phyloP scores from a whole-genome alignment of 2,888 invertebrate genomes.

The Drosophila anomelani region DNA sequence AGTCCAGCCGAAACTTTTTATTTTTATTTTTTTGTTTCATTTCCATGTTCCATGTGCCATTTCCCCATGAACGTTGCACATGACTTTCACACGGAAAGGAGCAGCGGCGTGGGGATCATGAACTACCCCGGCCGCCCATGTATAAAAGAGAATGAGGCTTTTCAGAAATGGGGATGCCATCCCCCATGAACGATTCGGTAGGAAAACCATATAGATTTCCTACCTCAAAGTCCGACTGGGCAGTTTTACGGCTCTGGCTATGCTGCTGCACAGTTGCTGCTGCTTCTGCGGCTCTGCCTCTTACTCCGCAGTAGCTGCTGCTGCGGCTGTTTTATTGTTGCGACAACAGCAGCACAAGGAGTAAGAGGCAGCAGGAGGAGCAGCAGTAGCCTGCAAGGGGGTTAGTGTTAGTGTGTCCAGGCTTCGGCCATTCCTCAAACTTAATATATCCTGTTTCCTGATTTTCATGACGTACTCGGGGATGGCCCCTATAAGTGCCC shows the following conservation, averaged over 20 bases:
- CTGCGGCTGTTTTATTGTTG: slow-evolving; percentile 55
- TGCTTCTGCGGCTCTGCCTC: slow-evolving; percentile 10
- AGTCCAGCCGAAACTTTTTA: too few species aligned
- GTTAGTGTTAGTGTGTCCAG: slow-evolving; percentile 54
- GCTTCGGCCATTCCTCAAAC: slow-evolving; percentile 71
- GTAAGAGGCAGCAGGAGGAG: slow-evolving; percentile 28
- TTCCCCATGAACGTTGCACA: too few species aligned
- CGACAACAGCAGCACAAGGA: slow-evolving; percentile 43
- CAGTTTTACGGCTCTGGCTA: slow-evolving; percentile 65
- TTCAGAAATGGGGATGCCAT: too few species aligned
- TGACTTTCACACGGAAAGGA: too few species aligned
- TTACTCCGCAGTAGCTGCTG: slow-evolving; percentile 38
- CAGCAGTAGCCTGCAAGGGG: slow-evolving; percentile 49
- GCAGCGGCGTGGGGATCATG: too few species aligned
- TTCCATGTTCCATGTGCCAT: too few species aligned
- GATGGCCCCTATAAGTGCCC: slow-evolving; percentile 58
- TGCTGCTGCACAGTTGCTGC: slow-evolving; percentile 35
- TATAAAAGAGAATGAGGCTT: too few species aligned
- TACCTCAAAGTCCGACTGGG: too few species aligned
- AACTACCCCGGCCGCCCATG: too few species aligned
- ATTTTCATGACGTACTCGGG: slow-evolving; percentile 77
- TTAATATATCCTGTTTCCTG: slow-evolving; percentile 79
- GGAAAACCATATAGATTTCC: too few species aligned
- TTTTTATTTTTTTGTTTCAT: too few species aligned
- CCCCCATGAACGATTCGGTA: too few species aligned